Evolutionary conservation across 2,797 vertebrate species (phyloP).

Genomic region (Tragelaphus eurycerus): DNA sequence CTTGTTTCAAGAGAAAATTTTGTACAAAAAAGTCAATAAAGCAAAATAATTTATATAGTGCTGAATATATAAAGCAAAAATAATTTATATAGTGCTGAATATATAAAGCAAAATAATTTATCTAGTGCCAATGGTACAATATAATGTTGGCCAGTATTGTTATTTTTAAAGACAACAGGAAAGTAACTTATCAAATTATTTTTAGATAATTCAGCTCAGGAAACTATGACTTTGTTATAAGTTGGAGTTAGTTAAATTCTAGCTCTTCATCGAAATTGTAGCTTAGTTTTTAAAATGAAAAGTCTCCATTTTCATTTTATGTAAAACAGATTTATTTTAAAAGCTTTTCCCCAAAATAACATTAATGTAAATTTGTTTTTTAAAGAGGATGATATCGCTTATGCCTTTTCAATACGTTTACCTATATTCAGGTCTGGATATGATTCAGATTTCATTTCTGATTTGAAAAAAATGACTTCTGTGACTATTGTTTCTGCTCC

Average conservation of each 20-base stretch:
- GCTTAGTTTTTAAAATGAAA: constrained; percentile 26
- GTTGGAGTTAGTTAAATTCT: constrained; percentile 22
- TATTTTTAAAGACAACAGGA: constrained; percentile 41
- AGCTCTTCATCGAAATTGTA: constrained; percentile 35
- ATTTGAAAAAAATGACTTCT: not conserved
- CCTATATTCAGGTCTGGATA: not conserved
- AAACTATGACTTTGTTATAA: not conserved
- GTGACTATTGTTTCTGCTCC: not conserved
- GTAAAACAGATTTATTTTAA: constrained; percentile 29
- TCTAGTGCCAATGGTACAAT: not conserved
- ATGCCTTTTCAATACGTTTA: constrained; percentile 30
- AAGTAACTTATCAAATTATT: not conserved
- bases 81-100: not conserved
- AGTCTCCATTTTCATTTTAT: constrained; percentile 30
- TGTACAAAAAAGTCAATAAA: not conserved
- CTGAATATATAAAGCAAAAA: too few relatives aligned
- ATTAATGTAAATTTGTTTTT: constrained; percentile 33
- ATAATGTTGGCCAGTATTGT: not conserved
- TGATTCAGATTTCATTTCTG: constrained; percentile 41
- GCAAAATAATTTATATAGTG: not conserved
- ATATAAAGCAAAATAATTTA: constrained; percentile 29
- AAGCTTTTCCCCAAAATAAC: not conserved
- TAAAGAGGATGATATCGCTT: not conserved
- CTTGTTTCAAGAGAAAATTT: constrained; percentile 32
- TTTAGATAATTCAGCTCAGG: constrained; percentile 25